A percentile compares a stretch with the other conserved stretches of the same genome.
Evolutionary conservation across 1,140 invertebrate species (phyloP).

Genomic region (Pantala flavescens): DNA sequence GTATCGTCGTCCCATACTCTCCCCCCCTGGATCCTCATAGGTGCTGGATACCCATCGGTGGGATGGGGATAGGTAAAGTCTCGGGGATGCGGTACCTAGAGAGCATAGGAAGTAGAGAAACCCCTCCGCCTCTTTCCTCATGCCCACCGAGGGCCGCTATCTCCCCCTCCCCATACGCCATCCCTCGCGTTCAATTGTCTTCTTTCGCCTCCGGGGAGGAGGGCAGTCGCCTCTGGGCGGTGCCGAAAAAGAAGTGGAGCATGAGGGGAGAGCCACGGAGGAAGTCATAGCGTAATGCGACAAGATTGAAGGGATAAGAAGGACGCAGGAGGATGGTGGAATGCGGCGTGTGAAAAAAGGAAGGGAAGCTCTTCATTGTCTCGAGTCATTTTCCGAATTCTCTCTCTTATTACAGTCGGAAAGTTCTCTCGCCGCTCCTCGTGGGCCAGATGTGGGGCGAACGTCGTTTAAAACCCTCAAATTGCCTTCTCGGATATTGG

Average conservation of each 20-base stretch:
- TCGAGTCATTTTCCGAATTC: no score
- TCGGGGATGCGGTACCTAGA: no score
- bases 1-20: not conserved
- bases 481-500: no score
- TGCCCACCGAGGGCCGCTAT: not conserved
- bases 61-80: no score
- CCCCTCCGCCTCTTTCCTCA: not conserved
- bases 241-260: slow-evolving; percentile 1
- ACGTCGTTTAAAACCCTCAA: no score
- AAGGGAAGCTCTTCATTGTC: no score
- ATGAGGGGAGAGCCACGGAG: not conserved
- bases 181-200: not conserved
- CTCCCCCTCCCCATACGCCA: not conserved
- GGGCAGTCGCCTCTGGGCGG: not conserved
- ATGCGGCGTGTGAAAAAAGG: no score
- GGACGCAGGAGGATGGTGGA: no score
- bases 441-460: no score
- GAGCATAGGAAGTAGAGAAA: no score
- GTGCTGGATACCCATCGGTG: not conserved
- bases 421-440: no score
- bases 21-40: not conserved
- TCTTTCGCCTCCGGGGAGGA: not conserved
- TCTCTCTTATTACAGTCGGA: no score
- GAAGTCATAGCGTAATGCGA: slow-evolving; percentile 1
- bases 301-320: not conserved